Percentiles rank a stretch among this genome's conserved stretches.
Evolutionary conservation across 2,113 vertebrate genomes (phyloP).

Genomic region (Acanthochromis polyacanthus): DNA sequence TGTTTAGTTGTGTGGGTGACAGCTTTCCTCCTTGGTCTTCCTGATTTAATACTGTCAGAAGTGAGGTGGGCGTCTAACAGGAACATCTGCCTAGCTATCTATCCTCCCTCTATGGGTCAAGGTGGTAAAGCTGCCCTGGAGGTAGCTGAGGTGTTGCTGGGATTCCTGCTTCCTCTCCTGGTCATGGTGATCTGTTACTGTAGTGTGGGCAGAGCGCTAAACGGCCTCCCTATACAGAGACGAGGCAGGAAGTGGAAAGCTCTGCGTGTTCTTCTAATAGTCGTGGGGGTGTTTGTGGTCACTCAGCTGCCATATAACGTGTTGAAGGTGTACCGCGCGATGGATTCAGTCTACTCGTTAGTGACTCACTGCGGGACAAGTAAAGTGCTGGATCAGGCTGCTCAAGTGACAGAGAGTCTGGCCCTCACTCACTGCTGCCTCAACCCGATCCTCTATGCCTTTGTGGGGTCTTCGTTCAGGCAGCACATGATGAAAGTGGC

Average conservation of each 20-base stretch:
- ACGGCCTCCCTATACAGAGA: slow-evolving; percentile 81
- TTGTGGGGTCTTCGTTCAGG: slow-evolving; percentile 91
- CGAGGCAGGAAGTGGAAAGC: slow-evolving; percentile 86
- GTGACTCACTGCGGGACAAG: slow-evolving; percentile 88
- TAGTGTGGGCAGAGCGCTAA: slow-evolving; percentile 80
- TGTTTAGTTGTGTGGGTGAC: slow-evolving; percentile 85
- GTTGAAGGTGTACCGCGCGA: slow-evolving; percentile 88
- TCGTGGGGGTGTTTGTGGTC: slow-evolving; percentile 89
- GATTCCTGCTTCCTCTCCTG: slow-evolving; percentile 90
- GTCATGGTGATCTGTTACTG: slow-evolving; percentile 91
- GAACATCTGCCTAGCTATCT: slow-evolving; percentile 84
- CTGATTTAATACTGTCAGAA: slow-evolving; percentile 89
- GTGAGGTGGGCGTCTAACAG: slow-evolving; percentile 75
- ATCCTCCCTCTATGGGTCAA: slow-evolving; percentile 80
- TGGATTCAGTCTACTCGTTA: slow-evolving; percentile 88
- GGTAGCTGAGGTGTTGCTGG: slow-evolving; percentile 88
- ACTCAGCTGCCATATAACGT: slow-evolving; percentile 94
- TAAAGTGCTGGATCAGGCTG: slow-evolving; percentile 87
- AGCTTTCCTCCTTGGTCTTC: slow-evolving; percentile 88
- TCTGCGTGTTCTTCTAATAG: slow-evolving; percentile 87
- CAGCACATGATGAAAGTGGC: slow-evolving; percentile 85
- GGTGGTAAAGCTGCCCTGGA: slow-evolving; percentile 86
- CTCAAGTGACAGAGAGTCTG: slow-evolving; percentile 90
- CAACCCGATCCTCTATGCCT: slow-evolving; percentile 92
- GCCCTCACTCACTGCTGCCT: slow-evolving; percentile 93